phyloP scores from a whole-genome alignment of 2,113 vertebrate genomes.

The Rynchops niger region DNA sequence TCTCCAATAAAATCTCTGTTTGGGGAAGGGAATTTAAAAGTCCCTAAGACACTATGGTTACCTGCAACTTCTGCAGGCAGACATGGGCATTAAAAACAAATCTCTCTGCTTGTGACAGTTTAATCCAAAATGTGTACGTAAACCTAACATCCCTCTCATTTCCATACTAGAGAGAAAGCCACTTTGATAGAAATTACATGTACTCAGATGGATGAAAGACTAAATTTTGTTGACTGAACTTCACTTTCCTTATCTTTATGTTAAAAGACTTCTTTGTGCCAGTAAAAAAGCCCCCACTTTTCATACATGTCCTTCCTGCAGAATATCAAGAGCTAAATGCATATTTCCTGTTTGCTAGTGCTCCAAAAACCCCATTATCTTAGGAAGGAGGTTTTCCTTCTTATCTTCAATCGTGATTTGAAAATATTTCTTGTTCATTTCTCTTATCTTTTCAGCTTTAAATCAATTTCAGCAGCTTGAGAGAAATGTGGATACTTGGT shows the following conservation, averaged over 20 bases:
- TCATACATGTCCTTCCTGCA: not conserved
- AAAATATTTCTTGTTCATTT: not conserved
- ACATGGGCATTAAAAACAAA: not conserved
- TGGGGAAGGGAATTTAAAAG: not conserved
- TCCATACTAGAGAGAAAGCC: not conserved
- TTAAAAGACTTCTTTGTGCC: not conserved
- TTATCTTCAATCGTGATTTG: not conserved
- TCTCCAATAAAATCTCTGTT: not conserved
- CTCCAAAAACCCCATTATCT: not conserved
- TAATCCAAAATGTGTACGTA: not conserved
- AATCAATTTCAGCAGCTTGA: not conserved
- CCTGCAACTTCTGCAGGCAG: not conserved
- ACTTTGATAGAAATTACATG: not conserved
- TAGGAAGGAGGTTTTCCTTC: not conserved
- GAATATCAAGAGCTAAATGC: not conserved
- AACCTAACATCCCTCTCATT: not conserved
- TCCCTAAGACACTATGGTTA: not conserved
- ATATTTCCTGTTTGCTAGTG: not conserved
- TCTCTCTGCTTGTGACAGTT: not conserved
- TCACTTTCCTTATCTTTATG: not conserved
- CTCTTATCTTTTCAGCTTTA: conserved; percentile 9
- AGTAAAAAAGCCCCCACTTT: not conserved
- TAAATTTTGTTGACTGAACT: not conserved
- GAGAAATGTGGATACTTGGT: not conserved
- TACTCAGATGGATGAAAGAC: not conserved